A percentile compares a stretch with the other conserved stretches of the same genome.
phyloP scores from a whole-genome alignment of 2,888 invertebrate genomes.

The Charanyca ferruginea region DNA sequence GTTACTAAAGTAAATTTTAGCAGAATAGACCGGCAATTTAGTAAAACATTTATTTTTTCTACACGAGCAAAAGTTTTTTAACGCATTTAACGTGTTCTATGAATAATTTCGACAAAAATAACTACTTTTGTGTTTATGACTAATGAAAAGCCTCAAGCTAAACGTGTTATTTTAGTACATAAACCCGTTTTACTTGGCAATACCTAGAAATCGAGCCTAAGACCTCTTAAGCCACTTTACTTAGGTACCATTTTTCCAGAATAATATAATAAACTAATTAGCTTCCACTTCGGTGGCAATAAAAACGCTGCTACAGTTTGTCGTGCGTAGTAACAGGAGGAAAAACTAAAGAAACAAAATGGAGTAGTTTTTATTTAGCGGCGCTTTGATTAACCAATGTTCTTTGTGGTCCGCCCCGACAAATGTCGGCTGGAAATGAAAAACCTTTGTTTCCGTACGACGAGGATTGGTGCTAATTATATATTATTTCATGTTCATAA shows the following conservation, averaged over 20 bases:
- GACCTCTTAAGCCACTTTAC: too few species aligned
- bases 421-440: constrained; percentile 55
- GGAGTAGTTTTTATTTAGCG: constrained; percentile 44
- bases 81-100: constrained; percentile 1
- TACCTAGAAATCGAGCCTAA: constrained; percentile 4
- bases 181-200: constrained; percentile 1
- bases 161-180: constrained; percentile 19
- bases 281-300: constrained; percentile 19
- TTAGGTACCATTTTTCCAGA: background rate
- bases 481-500: constrained; percentile 50
- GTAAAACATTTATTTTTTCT: background rate
- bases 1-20: too few species aligned
- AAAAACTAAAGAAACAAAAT: constrained; percentile 46
- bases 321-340: constrained; percentile 34
- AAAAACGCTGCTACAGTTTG: constrained; percentile 31
- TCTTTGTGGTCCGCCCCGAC: constrained; percentile 48
- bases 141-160: constrained; percentile 8
- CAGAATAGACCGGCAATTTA: too few species aligned
- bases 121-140: constrained; percentile 7
- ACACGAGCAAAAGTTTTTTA: background rate
- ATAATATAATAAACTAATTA: constrained; percentile 27
- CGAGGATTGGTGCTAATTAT: constrained; percentile 47
- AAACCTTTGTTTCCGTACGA: constrained; percentile 52
- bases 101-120: constrained; percentile 1
- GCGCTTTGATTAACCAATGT: constrained; percentile 57